phyloP scores from a whole-genome alignment of 2,797 vertebrate species.

The Enteromius argenteus region DNA sequence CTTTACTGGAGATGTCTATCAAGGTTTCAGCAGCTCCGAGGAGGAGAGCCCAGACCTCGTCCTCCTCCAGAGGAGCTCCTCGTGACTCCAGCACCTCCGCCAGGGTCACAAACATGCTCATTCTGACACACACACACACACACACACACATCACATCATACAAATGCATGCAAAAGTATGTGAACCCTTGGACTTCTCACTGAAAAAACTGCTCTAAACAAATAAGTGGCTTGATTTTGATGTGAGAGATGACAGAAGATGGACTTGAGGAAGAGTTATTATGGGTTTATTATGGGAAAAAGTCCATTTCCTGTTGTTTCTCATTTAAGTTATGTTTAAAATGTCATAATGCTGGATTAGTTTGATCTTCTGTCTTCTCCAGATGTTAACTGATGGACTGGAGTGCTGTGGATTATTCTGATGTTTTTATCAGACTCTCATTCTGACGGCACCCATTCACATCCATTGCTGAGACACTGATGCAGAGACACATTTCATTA shows the following conservation, averaged over 20 bases:
- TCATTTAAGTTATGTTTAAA: background rate
- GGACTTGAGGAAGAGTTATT: too few relatives aligned
- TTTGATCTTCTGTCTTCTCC: background rate
- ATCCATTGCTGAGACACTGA: background rate
- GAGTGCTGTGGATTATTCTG: background rate
- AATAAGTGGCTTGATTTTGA: too few relatives aligned
- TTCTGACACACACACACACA: conserved; percentile 63
- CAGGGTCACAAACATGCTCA: conserved; percentile 88
- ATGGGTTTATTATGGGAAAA: too few relatives aligned
- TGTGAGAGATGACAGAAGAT: too few relatives aligned
- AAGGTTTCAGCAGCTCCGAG: conserved; percentile 78
- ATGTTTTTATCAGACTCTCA: background rate
- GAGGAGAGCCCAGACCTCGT: conserved; percentile 90
- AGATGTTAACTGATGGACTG: background rate
- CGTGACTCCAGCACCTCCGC: conserved; percentile 85
- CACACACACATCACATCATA: conserved; percentile 1
- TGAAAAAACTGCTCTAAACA: too few relatives aligned
- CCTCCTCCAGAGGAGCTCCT: conserved; percentile 86
- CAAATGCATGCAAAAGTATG: background rate
- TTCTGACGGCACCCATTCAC: background rate
- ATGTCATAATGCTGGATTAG: too few relatives aligned
- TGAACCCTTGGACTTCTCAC: background rate
- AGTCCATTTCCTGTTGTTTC: too few relatives aligned
- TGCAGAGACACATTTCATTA: background rate
- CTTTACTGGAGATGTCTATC: conserved; percentile 81